Evolutionary conservation across 2,888 invertebrate genomes (phyloP).

Genomic region (Sthenelais limicola): DNA sequence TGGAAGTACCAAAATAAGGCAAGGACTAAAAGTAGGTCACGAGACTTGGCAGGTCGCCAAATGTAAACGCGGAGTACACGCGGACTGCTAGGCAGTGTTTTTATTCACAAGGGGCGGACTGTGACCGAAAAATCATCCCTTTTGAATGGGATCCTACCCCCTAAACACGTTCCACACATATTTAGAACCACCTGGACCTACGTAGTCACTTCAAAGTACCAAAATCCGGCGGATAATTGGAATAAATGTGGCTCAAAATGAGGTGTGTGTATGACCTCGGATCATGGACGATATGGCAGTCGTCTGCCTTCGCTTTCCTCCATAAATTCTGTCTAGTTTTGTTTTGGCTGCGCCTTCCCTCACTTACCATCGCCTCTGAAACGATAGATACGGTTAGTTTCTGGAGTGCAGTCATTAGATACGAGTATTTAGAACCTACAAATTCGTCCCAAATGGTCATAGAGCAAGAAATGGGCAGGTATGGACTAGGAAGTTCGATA

Average conservation of each 20-base stretch:
- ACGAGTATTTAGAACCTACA: too few species aligned
- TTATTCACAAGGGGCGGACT: too few species aligned
- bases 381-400: too few species aligned
- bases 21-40: slow-evolving; percentile 16
- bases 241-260: slow-evolving; percentile 7
- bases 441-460: too few species aligned
- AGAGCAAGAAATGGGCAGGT: too few species aligned
- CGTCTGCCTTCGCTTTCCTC: background rate
- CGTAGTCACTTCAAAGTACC: background rate
- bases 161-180: background rate
- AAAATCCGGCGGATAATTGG: background rate
- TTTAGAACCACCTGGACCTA: background rate
- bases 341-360: background rate
- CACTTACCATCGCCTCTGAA: too few species aligned
- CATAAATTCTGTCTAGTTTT: background rate
- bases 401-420: too few species aligned
- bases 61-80: background rate
- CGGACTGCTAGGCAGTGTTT: background rate
- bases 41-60: slow-evolving; percentile 30
- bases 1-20: background rate
- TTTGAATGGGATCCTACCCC: background rate
- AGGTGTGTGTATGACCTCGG: background rate
- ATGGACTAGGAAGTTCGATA: slow-evolving; percentile 74
- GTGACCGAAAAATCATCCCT: background rate
- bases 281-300: background rate